A percentile compares a stretch with the other conserved stretches of the same genome.
Evolutionary conservation across 2,113 vertebrate genomes (phyloP).

Genomic region (Origma solitaria): DNA sequence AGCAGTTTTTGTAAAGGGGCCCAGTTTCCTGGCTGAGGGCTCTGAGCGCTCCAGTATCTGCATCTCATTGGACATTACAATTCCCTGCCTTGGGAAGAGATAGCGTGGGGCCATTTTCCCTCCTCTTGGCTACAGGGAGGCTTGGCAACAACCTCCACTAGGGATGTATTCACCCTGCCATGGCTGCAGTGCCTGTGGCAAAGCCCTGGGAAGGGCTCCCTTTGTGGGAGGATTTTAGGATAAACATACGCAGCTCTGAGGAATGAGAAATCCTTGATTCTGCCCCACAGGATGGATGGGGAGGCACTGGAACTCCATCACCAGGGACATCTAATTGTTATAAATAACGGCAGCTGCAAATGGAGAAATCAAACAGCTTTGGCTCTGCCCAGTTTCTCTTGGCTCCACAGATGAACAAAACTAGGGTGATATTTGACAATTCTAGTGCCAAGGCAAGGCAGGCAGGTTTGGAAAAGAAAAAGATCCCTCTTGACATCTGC

Average conservation of each 20-base stretch:
- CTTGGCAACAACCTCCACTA: neutral
- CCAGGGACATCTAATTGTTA: neutral
- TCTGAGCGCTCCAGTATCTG: neutral
- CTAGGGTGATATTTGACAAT: neutral
- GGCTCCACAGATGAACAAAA: neutral
- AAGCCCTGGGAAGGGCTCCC: neutral
- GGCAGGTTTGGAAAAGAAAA: neutral
- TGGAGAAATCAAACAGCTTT: neutral
- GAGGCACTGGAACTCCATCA: neutral
- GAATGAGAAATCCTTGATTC: neutral
- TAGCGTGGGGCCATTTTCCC: rapidly evolving
- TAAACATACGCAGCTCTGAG: neutral
- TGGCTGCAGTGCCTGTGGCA: neutral
- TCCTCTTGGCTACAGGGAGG: neutral
- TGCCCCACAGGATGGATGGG: neutral
- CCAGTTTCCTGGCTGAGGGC: neutral
- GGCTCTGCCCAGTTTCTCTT: neutral
- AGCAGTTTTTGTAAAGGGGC: neutral
- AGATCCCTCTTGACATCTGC: neutral
- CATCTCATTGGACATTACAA: neutral
- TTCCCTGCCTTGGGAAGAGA: neutral
- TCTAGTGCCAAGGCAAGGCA: neutral
- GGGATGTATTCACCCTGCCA: neutral
- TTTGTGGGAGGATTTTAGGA: neutral
- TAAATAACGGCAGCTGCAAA: neutral